Evolutionary conservation across 2,888 invertebrate species (phyloP), one percentile per base, ranked within the genome.

Genomic region (Rosalia funebris): DNA sequence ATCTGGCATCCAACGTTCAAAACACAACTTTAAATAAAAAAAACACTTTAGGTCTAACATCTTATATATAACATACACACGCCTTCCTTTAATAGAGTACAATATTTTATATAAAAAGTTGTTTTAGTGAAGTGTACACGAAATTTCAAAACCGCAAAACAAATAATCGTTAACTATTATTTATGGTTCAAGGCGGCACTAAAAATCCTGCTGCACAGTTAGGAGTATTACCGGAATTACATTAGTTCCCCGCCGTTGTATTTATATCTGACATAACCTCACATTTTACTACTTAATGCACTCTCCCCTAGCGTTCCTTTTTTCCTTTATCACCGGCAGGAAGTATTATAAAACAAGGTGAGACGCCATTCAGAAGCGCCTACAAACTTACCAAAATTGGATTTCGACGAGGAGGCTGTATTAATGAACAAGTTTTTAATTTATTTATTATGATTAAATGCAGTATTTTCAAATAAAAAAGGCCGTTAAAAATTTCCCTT

Each of bases 151-250:
- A n/a, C n/a, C n/a, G n/a, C 12, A 11, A 44, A 44, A 14, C 20
- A 52, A 73, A 70, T 66, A 68, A 68, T 66, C 59, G 63, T 70
- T 71, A 71, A 72, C 69, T 62, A 62, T 73, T 69, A 70, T 74
- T 73, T 74, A 73, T 71, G 64, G 63, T 63, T 15, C 17, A 19
- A 37, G 31, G 25, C 17, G 53, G 20, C 14, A 42, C 53, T 53
- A 44, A 53, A 53, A 53, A 53, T 44, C 42, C 36, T 14, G 19
- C 42, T 19, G 17, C 31, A 17, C 39, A 45, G 46, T 50, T 32
- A 34, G n/a, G 34, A 25, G 25, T 50, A 39, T 50, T 20, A 50
- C 50, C 17, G 36, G 62, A 69, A 65, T 69, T 69, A 63, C 68
- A 69, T 69, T 66, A 69, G 62, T 61, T 57, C 66, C 66, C 66